Conservation (phyloP, 2,113 vertebrate species). For the Strix aluco region DNA sequence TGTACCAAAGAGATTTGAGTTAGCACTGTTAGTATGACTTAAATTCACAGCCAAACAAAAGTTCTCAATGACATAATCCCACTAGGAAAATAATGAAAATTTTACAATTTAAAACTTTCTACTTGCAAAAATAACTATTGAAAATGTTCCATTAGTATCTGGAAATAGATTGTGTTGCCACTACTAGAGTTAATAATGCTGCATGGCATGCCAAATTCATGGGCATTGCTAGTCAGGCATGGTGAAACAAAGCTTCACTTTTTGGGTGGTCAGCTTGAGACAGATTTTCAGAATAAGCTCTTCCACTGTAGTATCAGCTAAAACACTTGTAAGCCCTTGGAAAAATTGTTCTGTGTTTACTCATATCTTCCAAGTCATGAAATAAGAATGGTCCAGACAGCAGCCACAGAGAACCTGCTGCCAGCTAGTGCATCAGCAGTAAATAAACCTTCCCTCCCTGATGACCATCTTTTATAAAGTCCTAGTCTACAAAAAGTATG, state of each 20-base stretch:
- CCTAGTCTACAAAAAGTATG: conserved; percentile 68
- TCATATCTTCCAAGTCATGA: neutral
- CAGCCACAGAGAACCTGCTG: neutral
- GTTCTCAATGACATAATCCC: neutral
- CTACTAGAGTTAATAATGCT: neutral
- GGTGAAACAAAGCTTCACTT: neutral
- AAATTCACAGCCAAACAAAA: neutral
- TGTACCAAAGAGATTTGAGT: neutral
- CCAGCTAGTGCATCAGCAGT: neutral
- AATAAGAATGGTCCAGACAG: neutral
- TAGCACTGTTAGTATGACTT: neutral
- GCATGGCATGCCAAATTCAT: neutral
- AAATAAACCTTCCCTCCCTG: conserved; percentile 61
- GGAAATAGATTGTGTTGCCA: neutral
- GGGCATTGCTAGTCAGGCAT: neutral
- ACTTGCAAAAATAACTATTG: neutral
- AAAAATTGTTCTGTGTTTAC: neutral
- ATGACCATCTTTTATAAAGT: conserved; percentile 28
- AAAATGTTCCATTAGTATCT: neutral
- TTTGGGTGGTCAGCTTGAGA: neutral
- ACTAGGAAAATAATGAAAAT: neutral
- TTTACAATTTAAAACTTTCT: neutral
- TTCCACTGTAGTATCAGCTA: neutral
- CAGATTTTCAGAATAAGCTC: neutral
- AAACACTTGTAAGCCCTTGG: neutral